phyloP scores from a whole-genome alignment of 2,888 invertebrate genomes.

The Ferrisia virgata region DNA sequence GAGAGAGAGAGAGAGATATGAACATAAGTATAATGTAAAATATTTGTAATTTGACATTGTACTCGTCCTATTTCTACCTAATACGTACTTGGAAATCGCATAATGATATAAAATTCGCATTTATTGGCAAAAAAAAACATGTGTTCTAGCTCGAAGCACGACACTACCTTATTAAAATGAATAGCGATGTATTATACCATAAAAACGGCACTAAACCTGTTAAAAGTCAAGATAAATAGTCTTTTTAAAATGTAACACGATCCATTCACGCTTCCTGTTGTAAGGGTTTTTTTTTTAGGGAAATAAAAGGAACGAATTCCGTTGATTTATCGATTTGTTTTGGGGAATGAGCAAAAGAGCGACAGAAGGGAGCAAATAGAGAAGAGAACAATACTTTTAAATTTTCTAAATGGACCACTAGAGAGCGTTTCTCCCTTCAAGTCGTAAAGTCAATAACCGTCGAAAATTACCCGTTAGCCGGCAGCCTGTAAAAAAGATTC shows the following conservation, averaged over 20 bases:
- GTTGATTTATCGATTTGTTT: constrained; percentile 34
- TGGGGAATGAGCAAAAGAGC: constrained; percentile 6
- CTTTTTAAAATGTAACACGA: constrained; percentile 34
- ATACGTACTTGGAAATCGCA: not conserved
- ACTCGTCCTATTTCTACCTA: no score
- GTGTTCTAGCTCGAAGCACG: not conserved
- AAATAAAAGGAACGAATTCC: constrained; percentile 25
- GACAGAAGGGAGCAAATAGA: constrained; percentile 28
- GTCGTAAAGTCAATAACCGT: constrained; percentile 41
- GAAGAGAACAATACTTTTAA: constrained; percentile 23
- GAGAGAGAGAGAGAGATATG: no score
- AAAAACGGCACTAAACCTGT: constrained; percentile 37
- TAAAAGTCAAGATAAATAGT: constrained; percentile 37
- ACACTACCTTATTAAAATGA: constrained; percentile 24
- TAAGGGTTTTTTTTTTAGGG: not conserved
- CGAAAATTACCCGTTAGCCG: constrained; percentile 37
- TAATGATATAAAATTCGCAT: not conserved
- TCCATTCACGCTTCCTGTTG: constrained; percentile 25
- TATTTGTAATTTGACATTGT: not conserved
- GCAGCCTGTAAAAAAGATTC: not conserved
- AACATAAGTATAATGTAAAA: not conserved
- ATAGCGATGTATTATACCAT: constrained; percentile 26
- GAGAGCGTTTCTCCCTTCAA: constrained; percentile 35
- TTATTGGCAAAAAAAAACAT: constrained; percentile 12
- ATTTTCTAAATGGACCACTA: constrained; percentile 35